A percentile compares a stretch with the other conserved stretches of the same genome.
Conservation (phyloP, 1,140 invertebrate species). For the Steinernema khuongi region DNA sequence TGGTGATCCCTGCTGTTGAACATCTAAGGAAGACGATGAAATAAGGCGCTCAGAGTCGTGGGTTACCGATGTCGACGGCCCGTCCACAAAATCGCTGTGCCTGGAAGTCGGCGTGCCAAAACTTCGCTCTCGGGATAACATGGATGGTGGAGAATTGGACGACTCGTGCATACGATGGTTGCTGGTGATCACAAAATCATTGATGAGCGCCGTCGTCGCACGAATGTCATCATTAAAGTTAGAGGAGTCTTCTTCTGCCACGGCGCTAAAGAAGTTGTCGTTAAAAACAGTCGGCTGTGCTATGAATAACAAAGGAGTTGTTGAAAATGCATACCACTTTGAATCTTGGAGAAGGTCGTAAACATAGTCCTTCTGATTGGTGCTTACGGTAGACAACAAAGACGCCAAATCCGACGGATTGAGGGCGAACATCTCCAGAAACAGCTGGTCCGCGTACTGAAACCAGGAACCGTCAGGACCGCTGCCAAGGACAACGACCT, state of each 20-base stretch:
- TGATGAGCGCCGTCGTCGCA: background rate
- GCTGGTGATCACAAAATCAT: too few relatives aligned
- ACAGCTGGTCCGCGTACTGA: background rate
- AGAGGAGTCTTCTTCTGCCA: background rate
- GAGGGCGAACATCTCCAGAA: background rate
- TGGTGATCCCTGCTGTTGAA: background rate
- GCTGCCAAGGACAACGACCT: background rate
- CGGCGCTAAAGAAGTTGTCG: background rate
- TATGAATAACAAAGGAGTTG: background rate
- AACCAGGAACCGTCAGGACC: background rate
- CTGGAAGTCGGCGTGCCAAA: background rate
- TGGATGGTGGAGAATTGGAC: too few relatives aligned
- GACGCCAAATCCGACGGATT: background rate
- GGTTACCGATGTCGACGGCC: background rate
- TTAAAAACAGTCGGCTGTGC: background rate
- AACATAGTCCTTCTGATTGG: background rate
- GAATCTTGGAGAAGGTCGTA: background rate
- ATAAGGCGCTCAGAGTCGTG: background rate
- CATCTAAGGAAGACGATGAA: background rate
- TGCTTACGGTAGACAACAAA: background rate
- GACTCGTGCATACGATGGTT: too few relatives aligned
- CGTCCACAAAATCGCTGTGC: background rate
- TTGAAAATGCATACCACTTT: background rate
- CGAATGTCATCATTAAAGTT: background rate
- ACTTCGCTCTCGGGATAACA: background rate